Percentiles rank a stretch among this genome's conserved stretches.
Evolutionary conservation across 2,888 invertebrate genomes (phyloP).

Genomic region (Gymnosoma rotundatum): DNA sequence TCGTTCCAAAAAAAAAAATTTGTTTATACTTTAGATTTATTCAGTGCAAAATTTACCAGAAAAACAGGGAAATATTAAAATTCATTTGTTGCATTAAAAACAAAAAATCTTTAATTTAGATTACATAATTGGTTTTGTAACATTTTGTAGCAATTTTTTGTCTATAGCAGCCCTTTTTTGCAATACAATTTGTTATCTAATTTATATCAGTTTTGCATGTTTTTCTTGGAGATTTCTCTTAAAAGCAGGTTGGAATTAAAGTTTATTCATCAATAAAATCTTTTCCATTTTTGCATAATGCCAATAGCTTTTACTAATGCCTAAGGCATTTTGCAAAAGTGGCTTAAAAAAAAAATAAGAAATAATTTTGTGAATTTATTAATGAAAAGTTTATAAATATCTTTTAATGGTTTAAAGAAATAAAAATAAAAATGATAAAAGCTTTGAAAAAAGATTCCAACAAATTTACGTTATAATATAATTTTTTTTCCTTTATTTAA

Average conservation of each 20-base stretch:
- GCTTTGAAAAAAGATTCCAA: too few relatives aligned
- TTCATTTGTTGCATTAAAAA: neutral
- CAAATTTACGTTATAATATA: too few relatives aligned
- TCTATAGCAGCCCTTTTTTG: slow-evolving; percentile 2
- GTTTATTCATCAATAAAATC: neutral
- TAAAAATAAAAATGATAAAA: too few relatives aligned
- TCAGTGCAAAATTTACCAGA: too few relatives aligned
- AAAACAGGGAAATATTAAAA: neutral
- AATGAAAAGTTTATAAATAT: too few relatives aligned
- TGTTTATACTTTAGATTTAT: neutral
- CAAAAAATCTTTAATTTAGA: neutral
- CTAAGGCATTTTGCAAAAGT: too few relatives aligned
- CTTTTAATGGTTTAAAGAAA: too few relatives aligned
- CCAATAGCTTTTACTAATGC: too few relatives aligned
- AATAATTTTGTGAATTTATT: too few relatives aligned
- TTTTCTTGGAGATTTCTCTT: neutral
- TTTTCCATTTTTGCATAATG: neutral
- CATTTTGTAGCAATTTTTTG: slow-evolving; percentile 2
- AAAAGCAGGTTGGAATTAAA: neutral
- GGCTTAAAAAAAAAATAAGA: too few relatives aligned
- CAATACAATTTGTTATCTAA: neutral
- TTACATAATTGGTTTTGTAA: neutral
- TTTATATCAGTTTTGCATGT: slow-evolving; percentile 6
- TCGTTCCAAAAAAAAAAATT: too few relatives aligned
- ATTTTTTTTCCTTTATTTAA: too few relatives aligned